phyloP scores from a whole-genome alignment of 2,113 vertebrate species.

The Serinus canaria region DNA sequence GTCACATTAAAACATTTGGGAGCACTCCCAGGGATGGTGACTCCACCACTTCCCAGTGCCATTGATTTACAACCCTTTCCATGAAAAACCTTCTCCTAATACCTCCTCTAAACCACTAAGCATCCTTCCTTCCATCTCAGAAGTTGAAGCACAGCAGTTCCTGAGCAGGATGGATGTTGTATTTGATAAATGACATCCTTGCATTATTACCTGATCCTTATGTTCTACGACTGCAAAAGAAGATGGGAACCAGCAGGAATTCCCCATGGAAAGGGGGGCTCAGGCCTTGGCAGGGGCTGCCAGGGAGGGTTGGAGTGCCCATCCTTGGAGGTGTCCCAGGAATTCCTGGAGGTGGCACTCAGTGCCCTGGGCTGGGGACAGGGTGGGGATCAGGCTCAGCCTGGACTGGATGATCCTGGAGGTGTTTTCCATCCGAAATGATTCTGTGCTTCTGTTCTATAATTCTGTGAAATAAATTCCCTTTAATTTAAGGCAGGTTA shows the following conservation, averaged over 20 bases:
- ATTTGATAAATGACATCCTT: background rate
- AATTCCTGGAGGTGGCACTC: background rate
- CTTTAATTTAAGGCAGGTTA: background rate
- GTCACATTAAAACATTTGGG: background rate
- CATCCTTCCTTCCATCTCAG: background rate
- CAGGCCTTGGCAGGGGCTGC: background rate
- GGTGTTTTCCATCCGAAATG: background rate
- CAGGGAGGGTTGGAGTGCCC: background rate
- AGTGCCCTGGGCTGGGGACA: background rate
- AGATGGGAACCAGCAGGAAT: background rate
- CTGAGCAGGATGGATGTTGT: background rate
- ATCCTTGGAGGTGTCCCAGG: background rate
- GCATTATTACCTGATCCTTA: accelerated
- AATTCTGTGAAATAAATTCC: background rate
- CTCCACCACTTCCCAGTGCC: background rate
- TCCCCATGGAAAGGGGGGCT: accelerated
- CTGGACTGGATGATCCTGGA: accelerated
- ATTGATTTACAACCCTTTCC: background rate
- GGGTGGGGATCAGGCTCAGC: accelerated
- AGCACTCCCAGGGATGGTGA: background rate
- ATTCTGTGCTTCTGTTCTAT: background rate
- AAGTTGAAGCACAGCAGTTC: background rate
- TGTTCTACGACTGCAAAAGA: accelerated
- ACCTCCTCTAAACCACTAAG: accelerated
- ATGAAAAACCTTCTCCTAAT: no score